Evolutionary conservation across 2,888 invertebrate species (phyloP).

Genomic region (Neuroscelio doddi): DNA sequence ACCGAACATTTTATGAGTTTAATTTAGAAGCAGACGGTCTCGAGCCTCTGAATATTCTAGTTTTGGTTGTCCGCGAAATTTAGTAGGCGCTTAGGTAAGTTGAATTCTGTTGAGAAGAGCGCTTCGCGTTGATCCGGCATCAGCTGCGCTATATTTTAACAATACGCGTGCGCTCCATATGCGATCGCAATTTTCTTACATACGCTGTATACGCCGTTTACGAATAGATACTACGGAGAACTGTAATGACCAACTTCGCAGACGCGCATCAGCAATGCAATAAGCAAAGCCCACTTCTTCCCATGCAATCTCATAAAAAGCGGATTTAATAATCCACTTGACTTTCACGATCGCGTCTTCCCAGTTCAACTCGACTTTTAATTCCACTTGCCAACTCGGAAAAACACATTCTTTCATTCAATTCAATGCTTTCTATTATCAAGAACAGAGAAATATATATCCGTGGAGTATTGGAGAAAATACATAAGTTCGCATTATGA

Average conservation of each 20-base stretch:
- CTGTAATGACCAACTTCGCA: no score
- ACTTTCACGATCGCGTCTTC: not conserved
- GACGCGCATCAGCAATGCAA: not conserved
- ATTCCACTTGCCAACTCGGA: not conserved
- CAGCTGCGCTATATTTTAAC: constrained; percentile 47
- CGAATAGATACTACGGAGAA: no score
- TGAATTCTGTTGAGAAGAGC: constrained; percentile 27
- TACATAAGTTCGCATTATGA: no score
- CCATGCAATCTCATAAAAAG: not conserved
- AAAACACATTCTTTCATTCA: not conserved
- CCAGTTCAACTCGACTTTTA: not conserved
- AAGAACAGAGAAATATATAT: no score
- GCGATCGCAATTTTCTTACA: not conserved
- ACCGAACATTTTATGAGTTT: constrained; percentile 65
- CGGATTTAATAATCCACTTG: no score
- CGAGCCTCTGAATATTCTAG: constrained; percentile 52
- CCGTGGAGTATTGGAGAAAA: no score
- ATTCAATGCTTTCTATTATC: not conserved
- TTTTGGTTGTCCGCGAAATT: constrained; percentile 59
- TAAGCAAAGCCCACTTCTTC: not conserved
- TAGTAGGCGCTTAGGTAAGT: constrained; percentile 48
- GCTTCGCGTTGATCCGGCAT: constrained; percentile 48
- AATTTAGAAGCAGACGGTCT: constrained; percentile 59
- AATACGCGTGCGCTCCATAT: not conserved
- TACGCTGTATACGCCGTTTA: no score